These are phyloP conservation scores for Rhingia rostrata DNA, from an alignment of 2,888 invertebrate genomes.

Conservation along the genomic window DNA sequence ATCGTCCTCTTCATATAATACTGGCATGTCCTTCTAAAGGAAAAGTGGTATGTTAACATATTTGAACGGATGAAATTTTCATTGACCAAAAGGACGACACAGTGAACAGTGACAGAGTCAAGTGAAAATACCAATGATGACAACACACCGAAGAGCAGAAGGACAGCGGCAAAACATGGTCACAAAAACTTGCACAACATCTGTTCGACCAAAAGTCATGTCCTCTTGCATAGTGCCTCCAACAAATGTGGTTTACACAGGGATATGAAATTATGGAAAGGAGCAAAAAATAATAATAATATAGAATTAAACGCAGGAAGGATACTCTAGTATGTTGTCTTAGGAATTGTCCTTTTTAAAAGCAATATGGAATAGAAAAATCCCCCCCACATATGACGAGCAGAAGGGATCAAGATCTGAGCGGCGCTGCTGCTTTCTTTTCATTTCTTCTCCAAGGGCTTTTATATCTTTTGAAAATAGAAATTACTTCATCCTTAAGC, in stretches of 20 bases:
- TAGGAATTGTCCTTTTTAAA: constrained; percentile 59
- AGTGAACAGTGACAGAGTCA: constrained; percentile 43
- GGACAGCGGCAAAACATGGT: constrained; percentile 49
- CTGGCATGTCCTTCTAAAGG: constrained; percentile 42
- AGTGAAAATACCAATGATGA: constrained; percentile 35
- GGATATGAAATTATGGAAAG: constrained; percentile 49
- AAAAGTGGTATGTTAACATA: constrained; percentile 63
- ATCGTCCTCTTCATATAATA: constrained; percentile 6
- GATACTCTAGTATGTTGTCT: constrained; percentile 54
- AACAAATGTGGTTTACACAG: constrained; percentile 51
- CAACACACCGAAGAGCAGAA: constrained; percentile 27
- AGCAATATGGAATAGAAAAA: constrained; percentile 58
- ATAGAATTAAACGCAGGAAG: constrained; percentile 56
- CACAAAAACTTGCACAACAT: constrained; percentile 57
- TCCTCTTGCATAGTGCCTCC: constrained; percentile 22
- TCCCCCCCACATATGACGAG: constrained; percentile 21
- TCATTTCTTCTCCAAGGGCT: constrained; percentile 16
- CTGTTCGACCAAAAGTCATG: constrained; percentile 55
- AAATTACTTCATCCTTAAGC: constrained; percentile 58
- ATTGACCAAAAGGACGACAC: constrained; percentile 50
- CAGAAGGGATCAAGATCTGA: constrained; percentile 49
- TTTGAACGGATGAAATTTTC: constrained; percentile 56
- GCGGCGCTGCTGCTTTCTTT: constrained; percentile 12
- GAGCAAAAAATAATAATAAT: constrained; percentile 49
- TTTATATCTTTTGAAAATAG: constrained; percentile 60